Evolutionary conservation across 2,113 vertebrate genomes (phyloP), one percentile per base, ranked within the genome.

Genomic region (Zapornia atra): DNA sequence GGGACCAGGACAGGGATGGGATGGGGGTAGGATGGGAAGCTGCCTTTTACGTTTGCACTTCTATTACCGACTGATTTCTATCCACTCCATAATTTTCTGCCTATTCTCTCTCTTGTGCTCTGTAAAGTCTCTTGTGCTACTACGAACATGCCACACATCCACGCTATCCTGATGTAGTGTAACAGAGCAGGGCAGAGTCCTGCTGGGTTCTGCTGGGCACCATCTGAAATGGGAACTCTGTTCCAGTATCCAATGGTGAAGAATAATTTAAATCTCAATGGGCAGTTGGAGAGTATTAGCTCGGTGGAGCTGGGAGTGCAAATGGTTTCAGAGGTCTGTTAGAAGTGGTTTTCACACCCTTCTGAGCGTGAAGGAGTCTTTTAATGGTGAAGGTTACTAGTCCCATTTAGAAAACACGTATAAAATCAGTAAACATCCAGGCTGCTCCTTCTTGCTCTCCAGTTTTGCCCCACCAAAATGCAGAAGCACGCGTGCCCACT

Each of bases 331-430:
- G 82, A 79, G 86, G 48, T 63, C 60, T 63, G 34, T 81, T 70
- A 92, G 95, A 92, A 94, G 94, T 84, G 94, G 42, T 60, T 21
- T 59, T 91, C 72, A 59, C 91, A 66, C 61, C 86, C 76, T 85
- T 57, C 68, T 54, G 2, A 0, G 63, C 1, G 53, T 94, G 94
- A 94, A 94, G 91, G 86, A 83, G 78, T 13, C 89, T 89, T 94
- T 96, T 81, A 86, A 86, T 4, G 29, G 77, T 72, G 78, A 16
- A 2, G 42, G 81, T 95, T 96, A 82, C 86, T 25, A 29, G 86
- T 75, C 65, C 38, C 60, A 14, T 46, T 84, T 54, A 68, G 86
- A 93, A 94, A 86, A 71, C 0, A 2, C 56, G 81, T 50, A 5
- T 29, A 59, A 94, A 85, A 56, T 25, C 90, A 79, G 84, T 29